Base-by-base conservation (phyloP, 2,888 invertebrate genomes). In the Ormyrus thymus region DNA sequence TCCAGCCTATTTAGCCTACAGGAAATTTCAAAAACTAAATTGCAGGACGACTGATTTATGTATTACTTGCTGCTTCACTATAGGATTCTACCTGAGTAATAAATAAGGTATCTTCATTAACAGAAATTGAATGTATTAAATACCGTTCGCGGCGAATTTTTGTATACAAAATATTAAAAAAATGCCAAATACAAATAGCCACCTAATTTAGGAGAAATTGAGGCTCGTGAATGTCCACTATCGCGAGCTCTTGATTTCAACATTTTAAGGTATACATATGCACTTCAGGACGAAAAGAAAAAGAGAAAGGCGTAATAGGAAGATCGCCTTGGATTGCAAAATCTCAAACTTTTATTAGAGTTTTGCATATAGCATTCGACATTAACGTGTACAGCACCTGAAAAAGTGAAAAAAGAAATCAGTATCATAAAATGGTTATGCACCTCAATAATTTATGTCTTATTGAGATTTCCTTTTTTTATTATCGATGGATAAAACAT, bases 221-320 rank as follows among this genome's bases (percentile, higher is more conserved):
- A 29, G 65, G 48, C 50, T 53, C 55, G 45, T 72, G 62, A 64
- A 56, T 50, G 45, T 56, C 29, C 9, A 45, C 56, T 48, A n/a
- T 46, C 43, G 51, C 51, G 64, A 66, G 50, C 7, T 73, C 11
- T 29, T 50, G 50, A 69, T 75, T 79, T 75, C 64, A 15, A 51
- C 62, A 79, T 59, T 55, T 61, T 66, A 55, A 66, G 50, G n/a
- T 59, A 8, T n/a, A n/a, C n/a, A 55, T 48, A 70, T 69, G 45
- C 65, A 75, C 43, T 59, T 66, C 9, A 9, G 10, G 13, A 71
- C 13, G 46, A 70, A 75, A 78, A 62, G 62, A 79, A 78, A 76
- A 79, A 76, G 79, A 76, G 79, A 79, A 79, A 76, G 79, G 75
- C 56, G 15, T 58, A 70, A 43, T 58, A 76, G 71, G 66, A 79